Percentiles rank a stretch among this genome's conserved stretches.
phyloP scores from a whole-genome alignment of 2,797 vertebrate genomes.

The Anniella stebbinsi region DNA sequence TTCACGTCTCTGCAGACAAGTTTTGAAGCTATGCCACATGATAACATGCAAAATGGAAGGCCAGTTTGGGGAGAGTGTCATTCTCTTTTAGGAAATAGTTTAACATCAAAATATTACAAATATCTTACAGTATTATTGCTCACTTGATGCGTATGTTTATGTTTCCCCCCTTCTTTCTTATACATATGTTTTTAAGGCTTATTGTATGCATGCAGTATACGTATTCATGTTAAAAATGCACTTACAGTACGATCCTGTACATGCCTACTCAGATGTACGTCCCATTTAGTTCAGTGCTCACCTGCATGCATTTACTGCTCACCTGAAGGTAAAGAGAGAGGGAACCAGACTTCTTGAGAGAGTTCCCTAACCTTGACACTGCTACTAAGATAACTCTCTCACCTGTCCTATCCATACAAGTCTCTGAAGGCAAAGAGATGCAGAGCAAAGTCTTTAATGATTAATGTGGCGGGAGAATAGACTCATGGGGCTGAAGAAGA shows the following conservation, averaged over 20 bases:
- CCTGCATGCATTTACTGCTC: too few relatives aligned
- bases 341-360: too few relatives aligned
- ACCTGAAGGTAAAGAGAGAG: too few relatives aligned
- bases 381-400: too few relatives aligned
- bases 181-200: slow-evolving; percentile 37
- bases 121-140: slow-evolving; percentile 60
- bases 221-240: slow-evolving; percentile 45
- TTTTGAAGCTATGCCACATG: slow-evolving; percentile 59
- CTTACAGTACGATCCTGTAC: background rate
- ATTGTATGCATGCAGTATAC: slow-evolving; percentile 42
- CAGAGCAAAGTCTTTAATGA: too few relatives aligned
- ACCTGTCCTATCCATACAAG: too few relatives aligned
- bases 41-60: slow-evolving; percentile 61
- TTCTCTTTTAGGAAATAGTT: slow-evolving; percentile 58
- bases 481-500: too few relatives aligned
- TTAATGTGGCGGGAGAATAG: too few relatives aligned
- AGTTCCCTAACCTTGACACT: too few relatives aligned
- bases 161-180: slow-evolving; percentile 54
- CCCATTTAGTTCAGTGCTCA: background rate
- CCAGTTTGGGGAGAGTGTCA: slow-evolving; percentile 58
- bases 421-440: too few relatives aligned
- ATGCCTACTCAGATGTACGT: background rate
- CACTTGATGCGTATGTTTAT: slow-evolving; percentile 40
- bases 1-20: slow-evolving; percentile 21
- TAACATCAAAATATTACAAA: slow-evolving; percentile 44